A percentile compares a stretch with the other conserved stretches of the same genome.
phyloP scores from a whole-genome alignment of 2,797 vertebrate species.

The Hydrocynus forskahlii region DNA sequence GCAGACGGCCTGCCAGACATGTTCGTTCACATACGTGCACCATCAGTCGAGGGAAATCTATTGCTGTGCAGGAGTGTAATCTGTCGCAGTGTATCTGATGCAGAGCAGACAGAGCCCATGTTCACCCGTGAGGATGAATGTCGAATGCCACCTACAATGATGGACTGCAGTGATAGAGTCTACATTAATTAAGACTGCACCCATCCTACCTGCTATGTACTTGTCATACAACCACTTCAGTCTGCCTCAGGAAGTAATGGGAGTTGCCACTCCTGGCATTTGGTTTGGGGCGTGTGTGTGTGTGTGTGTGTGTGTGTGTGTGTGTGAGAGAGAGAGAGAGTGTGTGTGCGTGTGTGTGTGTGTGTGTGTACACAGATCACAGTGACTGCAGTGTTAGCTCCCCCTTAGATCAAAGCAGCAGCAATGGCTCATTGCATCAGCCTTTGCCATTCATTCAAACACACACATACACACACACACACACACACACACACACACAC shows the following conservation, averaged over 20 bases:
- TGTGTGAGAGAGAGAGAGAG: conserved; percentile 13
- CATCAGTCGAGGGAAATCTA: conserved; percentile 23
- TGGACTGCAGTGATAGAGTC: conserved; percentile 40
- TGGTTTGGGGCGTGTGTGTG: conserved; percentile 7
- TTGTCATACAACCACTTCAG: conserved; percentile 71
- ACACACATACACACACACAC: conserved; percentile 6
- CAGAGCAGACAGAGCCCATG: conserved; percentile 23
- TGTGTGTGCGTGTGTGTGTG: background rate
- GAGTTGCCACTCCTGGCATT: conserved; percentile 61
- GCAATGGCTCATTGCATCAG: conserved; percentile 48
- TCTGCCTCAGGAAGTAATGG: conserved; percentile 71
- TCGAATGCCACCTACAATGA: conserved; percentile 65
- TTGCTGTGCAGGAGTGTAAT: conserved; percentile 22
- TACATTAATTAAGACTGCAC: conserved; percentile 72
- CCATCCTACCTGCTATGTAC: conserved; percentile 67
- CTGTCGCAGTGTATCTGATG: conserved; percentile 17
- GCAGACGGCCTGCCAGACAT: background rate
- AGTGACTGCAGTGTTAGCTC: conserved; percentile 49
- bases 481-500: conserved; percentile 7
- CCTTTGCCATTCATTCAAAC: conserved; percentile 50
- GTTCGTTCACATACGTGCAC: conserved; percentile 1
- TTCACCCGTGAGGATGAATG: conserved; percentile 65
- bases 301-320: conserved; percentile 1
- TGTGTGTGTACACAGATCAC: conserved; percentile 20
- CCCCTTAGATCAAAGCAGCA: conserved; percentile 52